Evolutionary conservation across 2,888 invertebrate species (phyloP).

Genomic region (Diadromus collaris): DNA sequence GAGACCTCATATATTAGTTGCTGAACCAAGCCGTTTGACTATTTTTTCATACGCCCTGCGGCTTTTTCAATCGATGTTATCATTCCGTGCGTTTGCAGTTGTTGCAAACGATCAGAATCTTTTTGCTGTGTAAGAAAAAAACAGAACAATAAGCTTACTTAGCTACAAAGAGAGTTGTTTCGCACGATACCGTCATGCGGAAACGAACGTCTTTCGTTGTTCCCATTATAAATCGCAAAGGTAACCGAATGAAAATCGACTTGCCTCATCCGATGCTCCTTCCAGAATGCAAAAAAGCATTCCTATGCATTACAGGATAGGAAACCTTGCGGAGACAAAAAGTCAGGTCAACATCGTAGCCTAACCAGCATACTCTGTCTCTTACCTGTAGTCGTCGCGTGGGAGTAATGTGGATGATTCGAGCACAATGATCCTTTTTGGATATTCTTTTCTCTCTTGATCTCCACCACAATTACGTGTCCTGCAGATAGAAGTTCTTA

Average conservation of each 20-base stretch:
- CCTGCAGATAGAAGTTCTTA: not conserved
- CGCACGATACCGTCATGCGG: not conserved
- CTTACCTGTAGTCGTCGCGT: not conserved
- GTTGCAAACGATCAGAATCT: not conserved
- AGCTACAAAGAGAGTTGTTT: conserved; percentile 8
- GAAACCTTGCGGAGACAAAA: conserved; percentile 22
- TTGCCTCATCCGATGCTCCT: not conserved
- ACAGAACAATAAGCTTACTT: not conserved
- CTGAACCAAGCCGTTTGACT: not conserved
- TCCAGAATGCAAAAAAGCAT: conserved; percentile 11
- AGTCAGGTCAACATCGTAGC: conserved; percentile 22
- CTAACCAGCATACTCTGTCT: not conserved
- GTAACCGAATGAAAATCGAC: conserved; percentile 23
- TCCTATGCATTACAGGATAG: not conserved
- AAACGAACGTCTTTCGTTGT: conserved; percentile 22
- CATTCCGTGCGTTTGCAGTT: not conserved
- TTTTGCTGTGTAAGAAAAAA: not conserved
- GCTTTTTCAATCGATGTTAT: not conserved
- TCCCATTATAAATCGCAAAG: not conserved
- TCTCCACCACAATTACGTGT: not conserved
- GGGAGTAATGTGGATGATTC: conserved; percentile 18
- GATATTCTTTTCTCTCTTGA: conserved; percentile 18
- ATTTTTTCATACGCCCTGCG: not conserved
- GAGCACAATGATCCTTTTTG: conserved; percentile 30
- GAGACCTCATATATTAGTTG: not conserved